Percentiles rank a stretch among this genome's conserved stretches.
Evolutionary conservation across 2,888 invertebrate genomes (phyloP).

Genomic region (Limnephilus lunatus): DNA sequence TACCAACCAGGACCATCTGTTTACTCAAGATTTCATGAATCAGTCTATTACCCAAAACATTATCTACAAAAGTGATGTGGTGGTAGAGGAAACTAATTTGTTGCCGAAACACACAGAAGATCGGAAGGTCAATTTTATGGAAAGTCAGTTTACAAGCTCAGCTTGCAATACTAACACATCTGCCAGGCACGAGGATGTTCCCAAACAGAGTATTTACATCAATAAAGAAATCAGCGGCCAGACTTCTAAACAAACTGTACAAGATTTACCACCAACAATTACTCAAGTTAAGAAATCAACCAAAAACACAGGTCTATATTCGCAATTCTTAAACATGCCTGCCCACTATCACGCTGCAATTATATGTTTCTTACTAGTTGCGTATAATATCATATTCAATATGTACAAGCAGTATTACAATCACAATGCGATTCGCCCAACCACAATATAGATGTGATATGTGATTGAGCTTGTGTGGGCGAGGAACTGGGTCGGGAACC

Average conservation of each 20-base stretch:
- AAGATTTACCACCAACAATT: conserved; percentile 16
- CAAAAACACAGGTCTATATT: conserved; percentile 70
- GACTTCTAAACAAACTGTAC: conserved; percentile 66
- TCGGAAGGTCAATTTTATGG: background rate
- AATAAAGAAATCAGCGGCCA: background rate
- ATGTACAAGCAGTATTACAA: conserved; percentile 72
- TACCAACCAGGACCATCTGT: background rate
- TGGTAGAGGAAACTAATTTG: conserved; percentile 67
- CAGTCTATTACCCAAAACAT: conserved; percentile 41
- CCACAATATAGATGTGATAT: background rate
- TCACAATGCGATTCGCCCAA: conserved; percentile 14
- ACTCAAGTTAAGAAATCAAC: conserved; percentile 42
- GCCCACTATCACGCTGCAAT: conserved; percentile 77
- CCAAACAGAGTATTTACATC: conserved; percentile 24
- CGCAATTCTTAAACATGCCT: conserved; percentile 75
- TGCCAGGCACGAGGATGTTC: background rate
- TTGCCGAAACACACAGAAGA: conserved; percentile 64
- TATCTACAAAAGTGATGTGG: conserved; percentile 64
- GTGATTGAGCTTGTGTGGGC: background rate
- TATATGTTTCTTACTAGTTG: conserved; percentile 76
- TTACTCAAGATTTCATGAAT: background rate
- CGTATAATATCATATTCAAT: conserved; percentile 77
- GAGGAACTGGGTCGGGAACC: background rate
- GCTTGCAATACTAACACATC: conserved; percentile 16
- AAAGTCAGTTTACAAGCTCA: background rate